Evolutionary conservation across 2,888 invertebrate species (phyloP), one percentile per base, ranked within the genome.

Genomic region (Tetragonisca angustula): DNA sequence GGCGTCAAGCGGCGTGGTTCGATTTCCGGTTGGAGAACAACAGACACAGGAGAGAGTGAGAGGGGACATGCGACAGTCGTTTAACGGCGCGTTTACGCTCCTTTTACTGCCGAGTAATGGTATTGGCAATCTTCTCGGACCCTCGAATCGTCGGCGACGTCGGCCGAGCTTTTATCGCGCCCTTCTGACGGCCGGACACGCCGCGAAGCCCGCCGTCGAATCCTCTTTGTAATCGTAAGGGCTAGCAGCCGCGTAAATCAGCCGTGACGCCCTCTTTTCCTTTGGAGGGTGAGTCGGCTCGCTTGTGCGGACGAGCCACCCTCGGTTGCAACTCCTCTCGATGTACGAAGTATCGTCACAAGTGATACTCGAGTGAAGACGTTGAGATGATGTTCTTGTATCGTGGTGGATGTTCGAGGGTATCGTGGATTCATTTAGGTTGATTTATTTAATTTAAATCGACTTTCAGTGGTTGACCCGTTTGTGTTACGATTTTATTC

Each of bases 51-150:
- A 50, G 43, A 43, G 43, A 2, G 43, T 1, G 9, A 6, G 36
- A 36, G 56, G n/a, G 17, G 61, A 43, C 49, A 27, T 68, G 83
- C 74, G 61, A 24, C 79, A 83, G 85, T 88, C 86, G 87, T 89
- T 89, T 90, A 90, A 88, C 85, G 79, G 76, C 73, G 76, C 87
- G 81, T 89, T 90, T 89, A 89, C 86, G 87, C 76, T 88, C 77
- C 88, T 88, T 91, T 90, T 90, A 90, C 81, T 82, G 80, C 86
- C 61, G 75, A 81, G 86, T 91, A 89, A 91, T 90, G 87, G 79
- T 87, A 90, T 90, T 86, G 88, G 73, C 89, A 85, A 88, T 88
- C 84, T 86, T 72, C 77, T 89, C 69, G 52, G 36, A 62, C 19
- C 52, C 59, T 13, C 36, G 72, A 50, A 69, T 65, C 76, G 65